A percentile compares a stretch with the other conserved stretches of the same genome.
Evolutionary conservation across 2,888 invertebrate species (phyloP).

Genomic region (Seira sanloemensis): DNA sequence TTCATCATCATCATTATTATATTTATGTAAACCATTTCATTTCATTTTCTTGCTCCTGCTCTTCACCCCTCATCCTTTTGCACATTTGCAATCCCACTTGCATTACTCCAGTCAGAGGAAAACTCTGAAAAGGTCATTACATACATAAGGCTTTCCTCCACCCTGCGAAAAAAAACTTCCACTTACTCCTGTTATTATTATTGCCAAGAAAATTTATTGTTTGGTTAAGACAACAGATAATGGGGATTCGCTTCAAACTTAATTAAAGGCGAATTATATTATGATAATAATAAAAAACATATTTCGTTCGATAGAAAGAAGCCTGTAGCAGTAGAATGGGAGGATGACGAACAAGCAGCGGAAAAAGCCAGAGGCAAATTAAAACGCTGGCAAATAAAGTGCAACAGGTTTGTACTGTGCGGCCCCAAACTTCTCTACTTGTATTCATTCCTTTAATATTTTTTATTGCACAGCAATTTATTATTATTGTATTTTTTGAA

Average conservation of each 20-base stretch:
- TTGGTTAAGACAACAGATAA: conserved; percentile 62
- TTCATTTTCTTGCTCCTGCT: not conserved
- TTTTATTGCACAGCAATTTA: not conserved
- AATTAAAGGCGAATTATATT: conserved; percentile 62
- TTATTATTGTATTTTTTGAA: conserved; percentile 18
- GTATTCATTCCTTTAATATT: not conserved
- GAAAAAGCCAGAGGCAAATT: conserved; percentile 57
- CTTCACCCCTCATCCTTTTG: not conserved
- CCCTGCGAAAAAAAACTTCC: too few relatives aligned
- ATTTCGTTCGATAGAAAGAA: not conserved
- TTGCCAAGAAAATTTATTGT: conserved; percentile 58
- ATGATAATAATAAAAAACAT: conserved; percentile 51
- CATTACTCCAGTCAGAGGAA: not conserved
- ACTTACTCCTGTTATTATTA: conserved; percentile 28
- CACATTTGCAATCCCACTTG: not conserved
- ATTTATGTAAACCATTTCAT: conserved; percentile 28
- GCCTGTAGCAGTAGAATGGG: conserved; percentile 9
- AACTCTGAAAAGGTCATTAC: not conserved
- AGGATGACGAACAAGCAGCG: conserved; percentile 30
- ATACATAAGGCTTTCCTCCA: too few relatives aligned
- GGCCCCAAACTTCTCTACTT: not conserved
- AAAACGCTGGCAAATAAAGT: not conserved
- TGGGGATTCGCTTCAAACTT: conserved; percentile 58
- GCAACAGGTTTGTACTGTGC: not conserved
- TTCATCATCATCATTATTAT: conserved; percentile 33